Evolutionary conservation across 2,797 vertebrate genomes (phyloP).

Genomic region (Dendrocincla fuliginosa): DNA sequence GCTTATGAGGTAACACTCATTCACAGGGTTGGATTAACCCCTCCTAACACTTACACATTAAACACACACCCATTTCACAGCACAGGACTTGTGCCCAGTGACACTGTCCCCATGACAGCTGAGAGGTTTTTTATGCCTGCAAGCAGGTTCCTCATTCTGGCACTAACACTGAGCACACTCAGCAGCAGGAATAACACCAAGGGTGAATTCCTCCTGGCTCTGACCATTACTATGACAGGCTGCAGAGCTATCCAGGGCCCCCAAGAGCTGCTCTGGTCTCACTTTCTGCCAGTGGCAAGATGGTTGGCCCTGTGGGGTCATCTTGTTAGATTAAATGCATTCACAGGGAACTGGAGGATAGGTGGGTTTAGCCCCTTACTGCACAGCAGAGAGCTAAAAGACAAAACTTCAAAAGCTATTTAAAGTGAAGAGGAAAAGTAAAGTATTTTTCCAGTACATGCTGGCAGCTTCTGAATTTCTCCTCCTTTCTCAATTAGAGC

Average conservation of each 20-base stretch:
- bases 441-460: not conserved
- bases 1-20: not conserved
- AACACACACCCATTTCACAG: not conserved
- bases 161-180: fast-evolving
- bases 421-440: not conserved
- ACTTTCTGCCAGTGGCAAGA: not conserved
- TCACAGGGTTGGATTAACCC: not conserved
- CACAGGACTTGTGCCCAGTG: not conserved
- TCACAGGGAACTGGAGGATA: fast-evolving
- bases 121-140: fast-evolving
- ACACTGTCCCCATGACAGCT: not conserved
- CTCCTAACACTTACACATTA: not conserved
- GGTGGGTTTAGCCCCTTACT: not conserved
- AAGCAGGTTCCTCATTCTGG: fast-evolving
- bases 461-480: not conserved
- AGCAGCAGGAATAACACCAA: fast-evolving
- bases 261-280: fast-evolving
- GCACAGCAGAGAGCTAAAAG: not conserved
- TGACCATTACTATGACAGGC: not conserved
- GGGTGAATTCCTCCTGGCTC: not conserved
- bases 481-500: not conserved
- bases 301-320: fast-evolving
- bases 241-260: not conserved
- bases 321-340: not conserved
- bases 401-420: not conserved